Evolutionary conservation across 2,888 invertebrate genomes (phyloP).

Genomic region (Conchocele bisecta): DNA sequence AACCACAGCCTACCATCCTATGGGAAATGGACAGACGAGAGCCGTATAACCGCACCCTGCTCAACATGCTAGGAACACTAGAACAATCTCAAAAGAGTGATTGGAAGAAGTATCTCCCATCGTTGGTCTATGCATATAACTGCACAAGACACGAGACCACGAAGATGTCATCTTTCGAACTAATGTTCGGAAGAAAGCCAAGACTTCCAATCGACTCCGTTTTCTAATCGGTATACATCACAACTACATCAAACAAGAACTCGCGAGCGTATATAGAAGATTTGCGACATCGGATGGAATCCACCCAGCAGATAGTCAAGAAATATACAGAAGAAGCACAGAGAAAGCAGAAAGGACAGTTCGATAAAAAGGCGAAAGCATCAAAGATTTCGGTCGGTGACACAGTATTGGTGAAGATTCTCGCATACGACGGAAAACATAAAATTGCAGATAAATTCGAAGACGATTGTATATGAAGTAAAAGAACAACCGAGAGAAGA

Average conservation of each 20-base stretch:
- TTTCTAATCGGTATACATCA: slow-evolving; percentile 4
- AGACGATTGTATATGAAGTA: background rate
- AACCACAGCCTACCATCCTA: slow-evolving; percentile 36
- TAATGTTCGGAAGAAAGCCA: slow-evolving; percentile 30
- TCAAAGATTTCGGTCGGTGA: slow-evolving; percentile 4
- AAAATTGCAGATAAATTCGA: slow-evolving; percentile 25
- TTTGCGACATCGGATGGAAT: slow-evolving; percentile 7
- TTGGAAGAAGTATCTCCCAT: slow-evolving; percentile 50
- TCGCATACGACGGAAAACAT: slow-evolving; percentile 18
- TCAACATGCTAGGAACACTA: slow-evolving; percentile 44
- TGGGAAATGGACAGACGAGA: slow-evolving; percentile 30
- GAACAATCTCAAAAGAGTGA: slow-evolving; percentile 35
- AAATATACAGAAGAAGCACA: background rate
- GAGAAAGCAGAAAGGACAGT: background rate
- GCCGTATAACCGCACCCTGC: slow-evolving; percentile 42
- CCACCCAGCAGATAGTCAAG: background rate
- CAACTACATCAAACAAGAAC: background rate
- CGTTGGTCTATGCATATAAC: slow-evolving; percentile 36
- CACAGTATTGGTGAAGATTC: slow-evolving; percentile 10
- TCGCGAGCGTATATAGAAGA: slow-evolving; percentile 18
- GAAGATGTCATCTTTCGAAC: slow-evolving; percentile 8
- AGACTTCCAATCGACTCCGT: slow-evolving; percentile 28
- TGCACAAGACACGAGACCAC: slow-evolving; percentile 24
- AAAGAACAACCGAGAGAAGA: slow-evolving; percentile 8
- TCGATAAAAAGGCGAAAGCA: slow-evolving; percentile 9